Evolutionary conservation across 2,797 vertebrate species (phyloP), one percentile per base, ranked within the genome.

Genomic region (Gallinago nigripennis): DNA sequence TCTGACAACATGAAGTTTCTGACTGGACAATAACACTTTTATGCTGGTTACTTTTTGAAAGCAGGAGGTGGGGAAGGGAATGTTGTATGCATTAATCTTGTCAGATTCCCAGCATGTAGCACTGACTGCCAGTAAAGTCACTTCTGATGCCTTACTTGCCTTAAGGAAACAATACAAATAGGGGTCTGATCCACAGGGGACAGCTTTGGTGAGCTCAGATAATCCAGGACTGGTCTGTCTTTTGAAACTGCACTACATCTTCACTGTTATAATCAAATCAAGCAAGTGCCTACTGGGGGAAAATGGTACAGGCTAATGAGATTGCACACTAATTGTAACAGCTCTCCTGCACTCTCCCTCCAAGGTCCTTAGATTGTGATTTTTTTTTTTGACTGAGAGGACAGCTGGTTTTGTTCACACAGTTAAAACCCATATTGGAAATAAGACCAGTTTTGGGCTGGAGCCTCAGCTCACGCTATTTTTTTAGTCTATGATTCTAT

Each of bases 21-120:
- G 71, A 64, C 81, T 61, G 68, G 45, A 43, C 35, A 57, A 53
- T 68, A 92, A 86, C 41, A 57, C 41, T 92, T 94, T 45, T 82
- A 54, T 80, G n/a, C 25, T 61, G 73, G 71, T 88, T 92, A 71
- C 53, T 71, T 90, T 83, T 24, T 66, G 83, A 92, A 95, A 82
- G 71, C 51, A 86, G 75, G 37, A 94, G 86, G 75, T 0, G 0
- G 61, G 48, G 58, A 82, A 16, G 16, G 48, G 56, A 87, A 91
- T 7, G 25, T 9, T 53, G 12, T 39, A 12, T 66, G 9, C 66
- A 73, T 92, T 88, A 90, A 65, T 79, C 70, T 68, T 86, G 94
- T 68, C 88, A 93, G 75, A 70, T 56, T 80, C 75, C 41, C 1
- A 0, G 57, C 57, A 71, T 2, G 18, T 19, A 73, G 68, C 73